These are phyloP conservation scores for Phanerotoma sp. DNA, from an alignment of 2,888 invertebrate species.

Conservation along the genomic window DNA sequence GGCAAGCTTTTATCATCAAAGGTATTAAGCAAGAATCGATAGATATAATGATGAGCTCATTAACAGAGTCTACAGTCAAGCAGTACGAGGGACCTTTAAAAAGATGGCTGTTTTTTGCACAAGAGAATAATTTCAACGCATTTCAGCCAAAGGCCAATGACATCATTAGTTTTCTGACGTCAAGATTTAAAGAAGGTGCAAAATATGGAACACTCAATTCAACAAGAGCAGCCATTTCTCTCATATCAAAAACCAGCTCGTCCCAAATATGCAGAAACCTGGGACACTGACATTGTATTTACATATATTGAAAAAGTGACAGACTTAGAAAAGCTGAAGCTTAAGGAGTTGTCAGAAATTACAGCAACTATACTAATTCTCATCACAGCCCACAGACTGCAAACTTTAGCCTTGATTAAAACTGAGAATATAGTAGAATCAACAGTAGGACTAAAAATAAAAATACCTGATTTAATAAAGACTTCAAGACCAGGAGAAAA, in stretches of 20 bases:
- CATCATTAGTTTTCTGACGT: slow-evolving; percentile 13
- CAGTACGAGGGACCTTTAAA: slow-evolving; percentile 32
- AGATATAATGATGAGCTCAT: slow-evolving; percentile 28
- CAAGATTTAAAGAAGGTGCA: slow-evolving; percentile 15
- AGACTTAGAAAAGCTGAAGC: slow-evolving; percentile 7
- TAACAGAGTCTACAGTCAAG: slow-evolving; percentile 28
- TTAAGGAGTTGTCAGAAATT: slow-evolving; percentile 17
- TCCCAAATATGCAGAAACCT: slow-evolving; percentile 34
- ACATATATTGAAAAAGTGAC: slow-evolving; percentile 3
- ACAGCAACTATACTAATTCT: slow-evolving; percentile 20
- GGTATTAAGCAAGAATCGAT: slow-evolving; percentile 15
- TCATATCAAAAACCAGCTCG: slow-evolving; percentile 32
- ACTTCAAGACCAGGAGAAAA: slow-evolving; percentile 16
- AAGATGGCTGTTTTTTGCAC: slow-evolving; percentile 33
- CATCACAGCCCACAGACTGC: slow-evolving; percentile 21
- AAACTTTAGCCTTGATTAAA: slow-evolving; percentile 25
- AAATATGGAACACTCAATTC: slow-evolving; percentile 37
- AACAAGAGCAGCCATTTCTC: slow-evolving; percentile 35
- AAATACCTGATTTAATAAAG: slow-evolving; percentile 20
- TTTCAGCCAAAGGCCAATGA: background rate
- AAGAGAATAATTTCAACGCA: background rate
- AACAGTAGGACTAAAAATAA: slow-evolving; percentile 21
- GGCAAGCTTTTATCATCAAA: slow-evolving; percentile 9
- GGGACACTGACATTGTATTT: slow-evolving; percentile 36
- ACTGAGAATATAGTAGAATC: slow-evolving; percentile 17